Evolutionary conservation across 2,113 vertebrate genomes (phyloP).

Genomic region (Eudyptes chrysolophus): DNA sequence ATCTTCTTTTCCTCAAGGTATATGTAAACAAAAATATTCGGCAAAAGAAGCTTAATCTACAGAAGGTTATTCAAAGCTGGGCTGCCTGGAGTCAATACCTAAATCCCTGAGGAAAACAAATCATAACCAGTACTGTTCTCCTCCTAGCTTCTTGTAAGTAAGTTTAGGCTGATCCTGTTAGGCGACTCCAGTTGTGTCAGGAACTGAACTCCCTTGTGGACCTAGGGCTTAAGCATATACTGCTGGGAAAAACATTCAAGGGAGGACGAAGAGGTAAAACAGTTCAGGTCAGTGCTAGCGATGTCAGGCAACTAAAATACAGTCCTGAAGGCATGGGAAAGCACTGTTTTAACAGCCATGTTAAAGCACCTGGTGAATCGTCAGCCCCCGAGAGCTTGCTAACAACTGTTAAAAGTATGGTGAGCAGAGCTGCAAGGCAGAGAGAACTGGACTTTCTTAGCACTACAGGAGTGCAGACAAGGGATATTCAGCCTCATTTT

Average conservation of each 20-base stretch:
- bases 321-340: too few relatives aligned
- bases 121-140: fast-evolving
- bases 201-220: background rate
- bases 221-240: background rate
- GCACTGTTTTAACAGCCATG: too few relatives aligned
- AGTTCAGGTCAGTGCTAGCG: background rate
- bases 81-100: background rate
- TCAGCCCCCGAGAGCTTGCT: background rate
- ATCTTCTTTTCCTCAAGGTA: background rate
- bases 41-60: background rate
- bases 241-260: background rate
- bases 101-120: background rate
- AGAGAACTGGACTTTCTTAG: background rate
- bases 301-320: background rate
- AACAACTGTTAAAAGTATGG: background rate
- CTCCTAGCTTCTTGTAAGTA: background rate
- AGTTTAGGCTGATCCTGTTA: too few relatives aligned
- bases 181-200: background rate
- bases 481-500: background rate
- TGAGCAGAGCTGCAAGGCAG: background rate
- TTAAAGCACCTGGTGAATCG: background rate
- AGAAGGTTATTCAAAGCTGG: background rate
- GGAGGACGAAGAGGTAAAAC: background rate
- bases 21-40: background rate
- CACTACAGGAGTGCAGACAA: fast-evolving